Percentiles rank a stretch among this genome's conserved stretches.
Evolutionary conservation across 2,113 vertebrate genomes (phyloP).

Genomic region (Pandion haliaetus): DNA sequence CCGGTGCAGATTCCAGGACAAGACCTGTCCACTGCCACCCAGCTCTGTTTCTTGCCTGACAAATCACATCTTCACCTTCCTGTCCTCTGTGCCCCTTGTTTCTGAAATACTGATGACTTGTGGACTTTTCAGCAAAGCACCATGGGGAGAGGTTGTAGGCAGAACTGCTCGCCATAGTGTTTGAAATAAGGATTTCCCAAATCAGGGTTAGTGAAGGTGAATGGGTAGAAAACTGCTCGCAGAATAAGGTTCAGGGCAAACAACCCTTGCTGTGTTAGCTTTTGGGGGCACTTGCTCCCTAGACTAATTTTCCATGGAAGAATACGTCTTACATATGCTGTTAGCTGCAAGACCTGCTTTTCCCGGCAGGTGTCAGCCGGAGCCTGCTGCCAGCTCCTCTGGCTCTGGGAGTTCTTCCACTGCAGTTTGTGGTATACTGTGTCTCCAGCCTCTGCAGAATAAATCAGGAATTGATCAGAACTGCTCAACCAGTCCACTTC

Average conservation of each 20-base stretch:
- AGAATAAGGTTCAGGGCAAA: background rate
- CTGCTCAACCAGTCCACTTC: background rate
- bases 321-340: background rate
- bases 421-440: no score
- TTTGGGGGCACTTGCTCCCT: background rate
- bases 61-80: background rate
- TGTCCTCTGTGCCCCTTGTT: background rate
- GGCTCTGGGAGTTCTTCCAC: no score
- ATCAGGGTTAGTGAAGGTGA: background rate
- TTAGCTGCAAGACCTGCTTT: background rate
- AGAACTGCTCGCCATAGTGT: background rate
- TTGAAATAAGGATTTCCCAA: background rate
- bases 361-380: background rate
- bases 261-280: background rate
- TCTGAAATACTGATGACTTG: background rate
- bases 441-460: background rate
- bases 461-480: background rate
- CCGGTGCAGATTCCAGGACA: background rate
- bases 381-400: background rate
- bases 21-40: background rate
- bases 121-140: background rate
- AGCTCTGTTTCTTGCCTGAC: background rate
- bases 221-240: background rate
- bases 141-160: background rate
- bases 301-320: fast-evolving